Base-by-base conservation (phyloP, 2,113 vertebrate genomes). In the Thermophis baileyi region DNA sequence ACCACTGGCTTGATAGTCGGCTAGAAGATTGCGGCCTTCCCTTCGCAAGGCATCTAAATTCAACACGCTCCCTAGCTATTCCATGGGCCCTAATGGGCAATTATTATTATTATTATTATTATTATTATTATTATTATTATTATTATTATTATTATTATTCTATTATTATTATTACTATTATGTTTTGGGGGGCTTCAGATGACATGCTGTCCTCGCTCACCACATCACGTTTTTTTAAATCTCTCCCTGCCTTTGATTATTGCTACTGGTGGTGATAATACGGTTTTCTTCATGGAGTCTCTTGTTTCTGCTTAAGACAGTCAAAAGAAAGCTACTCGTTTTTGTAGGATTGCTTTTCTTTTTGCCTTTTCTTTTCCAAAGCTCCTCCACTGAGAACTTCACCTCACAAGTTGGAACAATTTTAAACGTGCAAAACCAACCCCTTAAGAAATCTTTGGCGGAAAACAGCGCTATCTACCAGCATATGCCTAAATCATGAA, bases 1-100 rank as follows among this genome's bases (percentile, higher is more conserved):
- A 85, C 51, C 22, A 46, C 7, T 60, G 35, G 53, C 85, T 63
- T 69, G 90, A 44, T 46, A 93, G 35, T 85, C 30, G 46, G 88
- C 88, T 63, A 51, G 87, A 94, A n/a, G 85, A 93, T 55, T 0
- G 40, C 40, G 46, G 25, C 53, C 74, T 90, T 60, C 91, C 90
- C 51, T 69, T 87, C 57, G 11, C 85, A 69, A 81, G 91, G 60
- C 91, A 81, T 88, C 91, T 69, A 88, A 92, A 90, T 90, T 88
- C 93, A 35, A 81, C 85, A 57, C 22, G 85, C 51, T 92, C 89
- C 91, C 85, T 92, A 74, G 49, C 93, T 94, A 60, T 85, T 85
- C 91, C 90, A 85, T 46, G 8, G 57, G 85, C 89, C 89, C 91
- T 92, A 85, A 90, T 85, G 93, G 88, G 91, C 89, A 85, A 81